Conservation (phyloP, 2,797 vertebrate genomes). For the Fistularia tabacaria region DNA sequence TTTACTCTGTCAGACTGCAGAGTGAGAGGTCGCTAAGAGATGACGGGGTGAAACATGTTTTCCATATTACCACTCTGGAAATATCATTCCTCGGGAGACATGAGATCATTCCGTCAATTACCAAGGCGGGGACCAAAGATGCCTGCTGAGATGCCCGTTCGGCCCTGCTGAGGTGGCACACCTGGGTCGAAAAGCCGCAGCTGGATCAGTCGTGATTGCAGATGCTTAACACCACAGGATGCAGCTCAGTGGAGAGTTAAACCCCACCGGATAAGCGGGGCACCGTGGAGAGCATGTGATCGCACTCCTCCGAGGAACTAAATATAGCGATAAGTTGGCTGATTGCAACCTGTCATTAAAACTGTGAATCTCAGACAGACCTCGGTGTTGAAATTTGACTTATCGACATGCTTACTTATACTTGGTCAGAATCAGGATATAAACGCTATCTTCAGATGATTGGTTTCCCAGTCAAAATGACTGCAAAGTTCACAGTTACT, state of each 20-base stretch:
- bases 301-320: slow-evolving; percentile 45
- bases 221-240: slow-evolving; percentile 50
- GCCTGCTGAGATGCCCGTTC: slow-evolving; percentile 14
- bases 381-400: background rate
- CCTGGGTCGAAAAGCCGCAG: slow-evolving; percentile 50
- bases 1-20: slow-evolving; percentile 21
- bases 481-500: no score
- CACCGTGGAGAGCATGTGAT: slow-evolving; percentile 29
- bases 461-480: no score
- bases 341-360: slow-evolving; percentile 39
- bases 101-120: slow-evolving; percentile 52
- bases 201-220: slow-evolving; percentile 49
- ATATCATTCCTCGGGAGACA: slow-evolving; percentile 27
- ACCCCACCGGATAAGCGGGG: slow-evolving; percentile 31
- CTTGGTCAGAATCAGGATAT: no score
- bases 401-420: no score
- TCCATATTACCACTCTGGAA: slow-evolving; percentile 36
- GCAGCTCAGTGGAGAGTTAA: slow-evolving; percentile 38
- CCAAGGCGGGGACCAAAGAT: slow-evolving; percentile 19
- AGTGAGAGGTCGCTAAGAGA: slow-evolving; percentile 35
- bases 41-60: slow-evolving; percentile 35
- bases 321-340: slow-evolving; percentile 26
- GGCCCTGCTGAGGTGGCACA: slow-evolving; percentile 33
- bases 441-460: no score
- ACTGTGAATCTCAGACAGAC: slow-evolving; percentile 31